phyloP scores from a whole-genome alignment of 1,140 invertebrate species.

The Ceratoteleas bidentatus region DNA sequence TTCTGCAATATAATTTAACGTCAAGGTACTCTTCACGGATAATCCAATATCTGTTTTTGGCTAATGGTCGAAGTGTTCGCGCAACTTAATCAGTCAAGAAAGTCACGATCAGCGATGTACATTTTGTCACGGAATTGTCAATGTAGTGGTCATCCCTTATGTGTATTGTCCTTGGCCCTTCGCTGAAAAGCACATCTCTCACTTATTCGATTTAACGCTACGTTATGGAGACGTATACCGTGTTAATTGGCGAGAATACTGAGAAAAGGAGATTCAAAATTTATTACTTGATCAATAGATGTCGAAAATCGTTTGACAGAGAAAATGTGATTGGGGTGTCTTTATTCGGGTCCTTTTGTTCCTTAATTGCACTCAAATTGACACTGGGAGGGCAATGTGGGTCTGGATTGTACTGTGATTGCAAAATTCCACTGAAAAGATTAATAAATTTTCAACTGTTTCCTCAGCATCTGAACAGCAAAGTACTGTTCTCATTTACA shows the following conservation, averaged over 20 bases:
- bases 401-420: not conserved
- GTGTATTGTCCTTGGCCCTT: conserved; percentile 76
- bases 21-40: conserved; percentile 46
- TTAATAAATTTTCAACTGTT: not conserved
- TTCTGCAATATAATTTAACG: conserved; percentile 30
- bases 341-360: not conserved
- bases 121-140: conserved; percentile 18
- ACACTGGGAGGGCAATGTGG: not conserved
- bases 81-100: conserved; percentile 38
- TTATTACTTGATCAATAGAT: not conserved
- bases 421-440: not conserved
- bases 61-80: conserved; percentile 20
- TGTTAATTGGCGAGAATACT: not conserved
- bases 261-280: not conserved
- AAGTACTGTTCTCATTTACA: conserved; percentile 9
- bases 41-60: conserved; percentile 41
- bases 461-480: conserved; percentile 8
- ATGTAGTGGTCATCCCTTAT: conserved; percentile 24
- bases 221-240: not conserved
- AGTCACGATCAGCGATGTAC: conserved; percentile 21
- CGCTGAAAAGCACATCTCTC: conserved; percentile 35
- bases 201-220: conserved; percentile 18
- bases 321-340: too few species aligned
- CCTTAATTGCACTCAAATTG: not conserved
- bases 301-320: too few species aligned